These are phyloP conservation scores for Herpailurus yagouaroundi DNA, from an alignment of 2,113 vertebrate genomes.

Conservation along the genomic window DNA sequence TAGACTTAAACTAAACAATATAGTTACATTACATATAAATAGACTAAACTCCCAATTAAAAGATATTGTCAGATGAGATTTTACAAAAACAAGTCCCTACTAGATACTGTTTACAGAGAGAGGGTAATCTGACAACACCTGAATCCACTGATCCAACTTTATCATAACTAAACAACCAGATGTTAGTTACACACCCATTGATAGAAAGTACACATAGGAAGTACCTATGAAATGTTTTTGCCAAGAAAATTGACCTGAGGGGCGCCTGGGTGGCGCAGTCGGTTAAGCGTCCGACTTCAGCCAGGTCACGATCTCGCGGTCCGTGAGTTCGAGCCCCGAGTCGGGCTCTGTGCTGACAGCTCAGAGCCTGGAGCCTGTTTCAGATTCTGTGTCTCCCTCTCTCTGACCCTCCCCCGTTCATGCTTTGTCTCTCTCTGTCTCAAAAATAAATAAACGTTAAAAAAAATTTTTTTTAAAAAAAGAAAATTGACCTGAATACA, in stretches of 20 bases:
- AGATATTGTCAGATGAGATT: not conserved
- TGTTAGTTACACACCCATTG: not conserved
- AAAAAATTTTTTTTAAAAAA: not conserved
- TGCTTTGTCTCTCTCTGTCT: no score
- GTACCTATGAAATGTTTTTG: not conserved
- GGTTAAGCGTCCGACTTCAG: no score
- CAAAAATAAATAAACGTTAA: no score
- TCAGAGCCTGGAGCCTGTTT: no score
- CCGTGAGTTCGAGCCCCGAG: no score
- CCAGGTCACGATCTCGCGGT: no score
- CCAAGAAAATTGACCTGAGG: conserved; percentile 26
- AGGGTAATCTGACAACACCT: not conserved
- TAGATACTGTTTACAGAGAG: not conserved
- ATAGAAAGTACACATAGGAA: not conserved
- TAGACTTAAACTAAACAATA: not conserved
- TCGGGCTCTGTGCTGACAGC: no score
- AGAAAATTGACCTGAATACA: conserved; percentile 33
- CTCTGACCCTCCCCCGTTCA: no score
- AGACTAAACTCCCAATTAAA: not conserved
- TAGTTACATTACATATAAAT: not conserved
- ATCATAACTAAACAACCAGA: not conserved
- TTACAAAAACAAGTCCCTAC: not conserved
- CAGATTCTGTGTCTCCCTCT: no score
- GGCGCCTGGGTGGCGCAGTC: no score
- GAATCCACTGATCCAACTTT: not conserved